Evolutionary conservation across 2,888 invertebrate species (phyloP).

Genomic region (Drosophila ochracea): DNA sequence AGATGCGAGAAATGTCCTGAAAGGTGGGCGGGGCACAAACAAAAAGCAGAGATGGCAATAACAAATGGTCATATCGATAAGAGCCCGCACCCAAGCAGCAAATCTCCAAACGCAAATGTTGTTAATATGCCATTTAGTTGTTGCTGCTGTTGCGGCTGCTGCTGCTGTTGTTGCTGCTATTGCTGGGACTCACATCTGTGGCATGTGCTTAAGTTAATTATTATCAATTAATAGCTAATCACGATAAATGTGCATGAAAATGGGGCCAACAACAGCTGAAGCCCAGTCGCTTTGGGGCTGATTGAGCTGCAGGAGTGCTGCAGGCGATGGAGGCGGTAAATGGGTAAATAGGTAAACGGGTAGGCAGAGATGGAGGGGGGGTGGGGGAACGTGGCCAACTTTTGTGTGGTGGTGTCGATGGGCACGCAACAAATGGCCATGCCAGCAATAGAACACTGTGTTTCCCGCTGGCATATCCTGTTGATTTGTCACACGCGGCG

Average conservation of each 20-base stretch:
- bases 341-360: background rate
- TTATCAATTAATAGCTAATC: conserved; percentile 80
- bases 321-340: background rate
- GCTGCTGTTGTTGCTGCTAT: conserved; percentile 10
- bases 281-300: conserved; percentile 13
- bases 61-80: conserved; percentile 53
- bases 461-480: conserved; percentile 52
- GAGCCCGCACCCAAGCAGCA: conserved; percentile 10
- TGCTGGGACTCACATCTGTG: conserved; percentile 58
- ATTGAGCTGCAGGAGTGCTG: conserved; percentile 3
- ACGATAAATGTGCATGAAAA: conserved; percentile 79
- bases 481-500: conserved; percentile 72
- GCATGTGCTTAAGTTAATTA: conserved; percentile 78
- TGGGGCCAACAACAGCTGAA: conserved; percentile 36
- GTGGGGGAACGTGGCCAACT: background rate
- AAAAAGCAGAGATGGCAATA: conserved; percentile 5
- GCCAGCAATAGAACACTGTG: conserved; percentile 42
- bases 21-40: background rate
- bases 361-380: background rate
- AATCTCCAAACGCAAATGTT: conserved; percentile 38
- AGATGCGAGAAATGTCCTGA: background rate
- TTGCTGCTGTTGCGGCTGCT: background rate
- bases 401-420: background rate
- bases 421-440: conserved; percentile 61
- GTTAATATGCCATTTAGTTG: conserved; percentile 56